These are phyloP conservation scores for Crotalus helleri DNA, from an alignment of 2,113 vertebrate genomes.

Conservation along the genomic window DNA sequence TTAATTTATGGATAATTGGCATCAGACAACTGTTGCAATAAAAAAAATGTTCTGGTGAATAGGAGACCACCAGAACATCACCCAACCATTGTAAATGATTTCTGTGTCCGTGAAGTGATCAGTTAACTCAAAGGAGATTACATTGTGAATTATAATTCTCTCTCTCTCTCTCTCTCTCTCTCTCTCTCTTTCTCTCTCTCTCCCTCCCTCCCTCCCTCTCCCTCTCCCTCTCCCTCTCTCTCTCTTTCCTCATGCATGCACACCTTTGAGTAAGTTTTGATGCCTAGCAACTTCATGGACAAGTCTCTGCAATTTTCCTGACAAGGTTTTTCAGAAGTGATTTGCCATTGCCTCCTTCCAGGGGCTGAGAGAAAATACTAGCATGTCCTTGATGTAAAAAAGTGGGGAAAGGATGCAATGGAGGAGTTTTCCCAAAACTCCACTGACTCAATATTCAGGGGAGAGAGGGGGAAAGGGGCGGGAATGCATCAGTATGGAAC, in stretches of 20 bases:
- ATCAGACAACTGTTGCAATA: background rate
- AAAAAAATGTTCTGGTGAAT: background rate
- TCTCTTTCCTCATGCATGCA: too few relatives aligned
- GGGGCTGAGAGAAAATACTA: background rate
- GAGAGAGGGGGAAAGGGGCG: too few relatives aligned
- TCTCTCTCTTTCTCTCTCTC: too few relatives aligned
- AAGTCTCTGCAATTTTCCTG: background rate
- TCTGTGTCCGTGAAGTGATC: background rate
- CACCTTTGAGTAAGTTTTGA: background rate
- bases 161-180: too few relatives aligned
- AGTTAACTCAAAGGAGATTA: background rate
- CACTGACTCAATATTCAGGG: background rate
- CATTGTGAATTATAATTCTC: background rate
- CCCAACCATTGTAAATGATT: background rate
- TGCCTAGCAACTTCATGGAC: background rate
- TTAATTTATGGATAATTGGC: background rate
- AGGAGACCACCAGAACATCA: background rate
- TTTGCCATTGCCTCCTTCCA: background rate
- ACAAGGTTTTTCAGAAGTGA: background rate
- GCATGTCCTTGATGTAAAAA: background rate
- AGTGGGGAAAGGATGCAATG: background rate
- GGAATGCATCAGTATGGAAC: background rate
- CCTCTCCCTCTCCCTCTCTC: rapidly evolving
- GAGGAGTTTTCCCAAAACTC: background rate
- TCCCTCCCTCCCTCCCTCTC: too few relatives aligned